Evolutionary conservation across 2,797 vertebrate species (phyloP).

Genomic region (Dermochelys coriacea): DNA sequence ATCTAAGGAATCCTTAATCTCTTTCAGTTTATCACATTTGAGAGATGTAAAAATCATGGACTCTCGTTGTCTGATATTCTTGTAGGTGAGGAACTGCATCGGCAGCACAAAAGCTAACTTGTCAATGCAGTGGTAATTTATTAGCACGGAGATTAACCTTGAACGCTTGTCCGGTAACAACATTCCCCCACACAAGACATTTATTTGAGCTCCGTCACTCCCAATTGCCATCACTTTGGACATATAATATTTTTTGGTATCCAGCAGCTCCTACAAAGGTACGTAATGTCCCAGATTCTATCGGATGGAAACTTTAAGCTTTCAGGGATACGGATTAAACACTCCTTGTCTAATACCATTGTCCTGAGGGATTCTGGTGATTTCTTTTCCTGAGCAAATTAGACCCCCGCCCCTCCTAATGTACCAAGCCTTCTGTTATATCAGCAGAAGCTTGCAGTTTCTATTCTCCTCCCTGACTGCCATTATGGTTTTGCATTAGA

Average conservation of each 20-base stretch:
- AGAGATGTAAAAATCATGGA: background rate
- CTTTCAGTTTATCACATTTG: background rate
- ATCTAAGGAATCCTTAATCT: background rate
- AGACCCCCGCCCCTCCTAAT: background rate
- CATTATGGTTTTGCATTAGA: background rate
- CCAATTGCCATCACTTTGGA: background rate
- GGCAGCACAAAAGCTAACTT: background rate
- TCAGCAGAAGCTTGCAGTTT: background rate
- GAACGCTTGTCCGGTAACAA: background rate
- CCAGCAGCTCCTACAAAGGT: background rate
- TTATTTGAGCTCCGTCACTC: background rate
- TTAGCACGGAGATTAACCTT: background rate
- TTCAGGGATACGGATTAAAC: background rate
- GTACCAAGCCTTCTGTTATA: background rate
- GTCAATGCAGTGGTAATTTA: background rate
- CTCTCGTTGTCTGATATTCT: background rate
- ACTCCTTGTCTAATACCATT: background rate
- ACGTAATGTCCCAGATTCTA: background rate
- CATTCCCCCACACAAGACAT: background rate
- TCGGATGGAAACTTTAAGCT: background rate
- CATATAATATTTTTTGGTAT: background rate
- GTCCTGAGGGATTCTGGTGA: background rate
- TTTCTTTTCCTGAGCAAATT: background rate
- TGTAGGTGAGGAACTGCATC: background rate
- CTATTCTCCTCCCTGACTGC: background rate